Percentiles rank a stretch among this genome's conserved stretches.
Evolutionary conservation across 2,888 invertebrate species (phyloP).

Genomic region (Eupithecia abbreviata): DNA sequence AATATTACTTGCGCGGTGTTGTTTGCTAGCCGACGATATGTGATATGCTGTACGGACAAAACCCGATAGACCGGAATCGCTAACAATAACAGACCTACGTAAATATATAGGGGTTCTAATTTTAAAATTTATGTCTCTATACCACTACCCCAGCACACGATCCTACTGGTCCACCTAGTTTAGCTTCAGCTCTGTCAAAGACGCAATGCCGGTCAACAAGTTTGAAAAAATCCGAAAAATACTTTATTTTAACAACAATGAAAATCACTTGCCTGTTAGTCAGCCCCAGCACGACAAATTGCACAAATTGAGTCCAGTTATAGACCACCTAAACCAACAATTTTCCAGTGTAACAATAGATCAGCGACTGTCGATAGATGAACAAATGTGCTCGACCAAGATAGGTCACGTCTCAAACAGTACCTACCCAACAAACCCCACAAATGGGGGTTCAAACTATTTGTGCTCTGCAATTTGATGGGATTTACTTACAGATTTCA

Average conservation of each 20-base stretch:
- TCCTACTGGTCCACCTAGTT: no score
- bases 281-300: slow-evolving; percentile 45
- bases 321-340: background rate
- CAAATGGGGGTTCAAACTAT: slow-evolving; percentile 47
- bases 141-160: no score
- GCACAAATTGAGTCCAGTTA: slow-evolving; percentile 43
- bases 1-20: no score
- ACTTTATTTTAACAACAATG: slow-evolving; percentile 4
- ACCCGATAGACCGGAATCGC: no score
- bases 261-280: slow-evolving; percentile 34
- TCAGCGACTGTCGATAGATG: no score
- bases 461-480: slow-evolving; percentile 42
- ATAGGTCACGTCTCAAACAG: slow-evolving; percentile 44
- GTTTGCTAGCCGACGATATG: no score
- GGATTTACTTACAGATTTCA: slow-evolving; percentile 43
- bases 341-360: background rate
- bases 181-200: no score
- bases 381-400: slow-evolving; percentile 19
- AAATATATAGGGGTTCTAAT: no score
- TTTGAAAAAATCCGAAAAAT: background rate
- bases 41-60: no score
- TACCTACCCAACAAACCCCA: slow-evolving; percentile 44
- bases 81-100: no score
- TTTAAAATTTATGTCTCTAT: no score
- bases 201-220: background rate